These are phyloP conservation scores for Osmerus mordax DNA, from an alignment of 2,113 vertebrate species.

Conservation along the genomic window DNA sequence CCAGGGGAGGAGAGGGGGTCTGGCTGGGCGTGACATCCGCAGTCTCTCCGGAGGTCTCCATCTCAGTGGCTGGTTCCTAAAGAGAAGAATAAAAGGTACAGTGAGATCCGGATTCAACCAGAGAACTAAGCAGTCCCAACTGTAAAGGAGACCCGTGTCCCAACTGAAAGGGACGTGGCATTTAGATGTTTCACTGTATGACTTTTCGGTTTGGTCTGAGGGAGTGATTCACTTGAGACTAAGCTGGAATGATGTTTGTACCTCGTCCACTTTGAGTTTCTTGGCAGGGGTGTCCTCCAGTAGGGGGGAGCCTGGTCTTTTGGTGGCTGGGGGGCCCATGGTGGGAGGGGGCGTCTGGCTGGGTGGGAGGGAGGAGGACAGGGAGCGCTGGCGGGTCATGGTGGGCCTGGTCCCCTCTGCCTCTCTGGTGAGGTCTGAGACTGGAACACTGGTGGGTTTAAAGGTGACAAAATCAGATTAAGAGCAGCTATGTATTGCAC, in stretches of 20 bases:
- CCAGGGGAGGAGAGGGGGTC: neutral
- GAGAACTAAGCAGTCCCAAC: neutral
- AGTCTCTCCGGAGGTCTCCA: neutral
- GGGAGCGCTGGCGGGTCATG: constrained; percentile 70
- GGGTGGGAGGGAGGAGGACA: constrained; percentile 74
- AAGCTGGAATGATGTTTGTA: constrained; percentile 43
- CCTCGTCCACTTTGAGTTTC: constrained; percentile 78
- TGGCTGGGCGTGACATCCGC: neutral
- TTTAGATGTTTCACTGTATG: too few relatives aligned
- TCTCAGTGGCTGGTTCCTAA: constrained; percentile 9
- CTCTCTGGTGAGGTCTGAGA: constrained; percentile 58
- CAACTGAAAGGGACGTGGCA: too few relatives aligned
- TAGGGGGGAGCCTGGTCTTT: constrained; percentile 74
- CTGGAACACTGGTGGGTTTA: neutral
- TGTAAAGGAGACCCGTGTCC: neutral
- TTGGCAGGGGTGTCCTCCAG: constrained; percentile 76
- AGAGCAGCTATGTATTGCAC: neutral
- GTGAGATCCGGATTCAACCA: neutral
- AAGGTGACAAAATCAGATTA: neutral
- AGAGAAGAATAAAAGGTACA: neutral
- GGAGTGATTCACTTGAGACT: neutral
- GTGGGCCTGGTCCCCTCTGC: constrained; percentile 77
- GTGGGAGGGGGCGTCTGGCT: constrained; percentile 73
- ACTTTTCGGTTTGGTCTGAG: too few relatives aligned
- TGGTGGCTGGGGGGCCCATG: constrained; percentile 69